These are phyloP conservation scores for Cecidostiba fungosa DNA, from an alignment of 2,888 invertebrate species.

Conservation along the genomic window DNA sequence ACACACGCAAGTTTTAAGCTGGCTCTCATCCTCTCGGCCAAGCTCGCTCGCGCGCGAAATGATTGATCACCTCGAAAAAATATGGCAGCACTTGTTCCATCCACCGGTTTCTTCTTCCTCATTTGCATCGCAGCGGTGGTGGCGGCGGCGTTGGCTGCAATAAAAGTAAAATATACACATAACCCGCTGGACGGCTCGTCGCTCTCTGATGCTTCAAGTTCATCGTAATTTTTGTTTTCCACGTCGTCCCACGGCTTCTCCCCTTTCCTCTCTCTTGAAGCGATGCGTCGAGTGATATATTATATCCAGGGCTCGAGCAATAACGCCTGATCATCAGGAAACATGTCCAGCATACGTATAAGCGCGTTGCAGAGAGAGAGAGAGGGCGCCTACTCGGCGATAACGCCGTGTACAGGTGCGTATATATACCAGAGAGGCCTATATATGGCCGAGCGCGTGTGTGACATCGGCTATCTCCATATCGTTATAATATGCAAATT, in stretches of 20 bases:
- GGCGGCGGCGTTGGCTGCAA: conserved; percentile 1
- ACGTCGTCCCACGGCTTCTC: not conserved
- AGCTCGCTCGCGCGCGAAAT: not conserved
- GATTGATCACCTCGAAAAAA: conserved; percentile 9
- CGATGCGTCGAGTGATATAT: conserved; percentile 52
- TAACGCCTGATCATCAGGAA: conserved; percentile 57
- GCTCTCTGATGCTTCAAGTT: not conserved
- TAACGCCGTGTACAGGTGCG: conserved; percentile 48
- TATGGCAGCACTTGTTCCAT: not conserved
- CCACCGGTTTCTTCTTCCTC: conserved; percentile 11
- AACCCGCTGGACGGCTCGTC: not conserved
- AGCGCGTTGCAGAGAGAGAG: not conserved
- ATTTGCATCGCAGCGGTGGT: not conserved
- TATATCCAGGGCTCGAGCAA: conserved; percentile 45
- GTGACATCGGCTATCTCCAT: conserved; percentile 68
- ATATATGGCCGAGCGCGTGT: conserved; percentile 57
- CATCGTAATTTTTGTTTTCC: conserved; percentile 34
- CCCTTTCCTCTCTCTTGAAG: not conserved
- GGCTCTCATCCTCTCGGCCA: not conserved
- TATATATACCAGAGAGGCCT: not conserved
- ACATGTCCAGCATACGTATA: conserved; percentile 38
- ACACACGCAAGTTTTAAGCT: conserved; percentile 12
- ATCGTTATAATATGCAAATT: conserved; percentile 75
- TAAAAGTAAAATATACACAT: conserved; percentile 30
- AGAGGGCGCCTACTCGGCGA: conserved; percentile 6